Evolutionary conservation across 2,797 vertebrate species (phyloP).

Genomic region (Cuculus canorus): DNA sequence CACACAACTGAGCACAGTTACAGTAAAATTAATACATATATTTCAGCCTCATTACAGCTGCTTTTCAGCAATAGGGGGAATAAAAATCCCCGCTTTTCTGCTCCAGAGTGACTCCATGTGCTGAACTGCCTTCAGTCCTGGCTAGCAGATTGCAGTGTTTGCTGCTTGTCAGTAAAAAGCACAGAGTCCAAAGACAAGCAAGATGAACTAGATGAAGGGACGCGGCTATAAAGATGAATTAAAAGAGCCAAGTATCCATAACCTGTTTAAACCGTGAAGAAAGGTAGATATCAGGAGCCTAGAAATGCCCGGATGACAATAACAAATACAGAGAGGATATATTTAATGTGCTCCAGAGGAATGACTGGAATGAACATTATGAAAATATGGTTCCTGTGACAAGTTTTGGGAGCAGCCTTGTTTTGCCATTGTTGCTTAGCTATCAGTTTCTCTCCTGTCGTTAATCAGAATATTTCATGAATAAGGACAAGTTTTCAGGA

Average conservation of each 20-base stretch:
- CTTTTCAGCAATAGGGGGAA: background rate
- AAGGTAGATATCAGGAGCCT: background rate
- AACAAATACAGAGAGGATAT: background rate
- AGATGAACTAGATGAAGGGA: background rate
- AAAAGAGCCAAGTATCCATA: background rate
- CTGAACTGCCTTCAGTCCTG: background rate
- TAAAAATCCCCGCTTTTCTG: background rate
- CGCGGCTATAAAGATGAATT: background rate
- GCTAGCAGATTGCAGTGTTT: background rate
- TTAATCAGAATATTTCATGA: background rate
- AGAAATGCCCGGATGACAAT: background rate
- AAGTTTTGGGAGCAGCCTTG: background rate
- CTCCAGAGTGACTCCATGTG: conserved; percentile 1
- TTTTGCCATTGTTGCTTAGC: background rate
- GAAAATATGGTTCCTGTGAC: background rate
- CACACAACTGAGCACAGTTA: background rate
- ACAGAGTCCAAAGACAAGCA: background rate
- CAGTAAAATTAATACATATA: conserved; percentile 2
- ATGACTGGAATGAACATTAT: background rate
- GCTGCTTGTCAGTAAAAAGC: background rate
- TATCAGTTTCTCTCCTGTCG: background rate
- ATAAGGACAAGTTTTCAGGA: background rate
- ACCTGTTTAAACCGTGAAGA: background rate
- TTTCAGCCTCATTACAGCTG: background rate
- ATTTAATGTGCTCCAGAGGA: background rate